phyloP scores from a whole-genome alignment of 2,888 invertebrate species.

The Dendrolimus pini region DNA sequence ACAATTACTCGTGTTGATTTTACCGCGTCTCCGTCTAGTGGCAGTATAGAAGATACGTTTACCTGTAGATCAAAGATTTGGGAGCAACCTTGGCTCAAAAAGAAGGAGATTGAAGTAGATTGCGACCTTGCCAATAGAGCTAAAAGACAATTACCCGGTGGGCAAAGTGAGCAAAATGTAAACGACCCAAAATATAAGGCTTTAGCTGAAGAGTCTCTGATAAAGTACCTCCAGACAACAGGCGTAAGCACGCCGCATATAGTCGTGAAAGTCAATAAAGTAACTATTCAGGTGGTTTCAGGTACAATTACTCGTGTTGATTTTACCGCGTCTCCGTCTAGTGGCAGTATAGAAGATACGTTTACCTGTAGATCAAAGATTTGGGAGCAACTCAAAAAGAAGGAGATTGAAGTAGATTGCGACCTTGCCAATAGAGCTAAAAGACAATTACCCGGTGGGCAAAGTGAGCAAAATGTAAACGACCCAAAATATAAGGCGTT shows the following conservation, averaged over 20 bases:
- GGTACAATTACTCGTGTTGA: background rate
- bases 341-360: background rate
- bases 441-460: background rate
- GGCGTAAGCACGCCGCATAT: conserved; percentile 2
- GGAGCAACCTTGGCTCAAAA: background rate
- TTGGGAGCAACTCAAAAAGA: background rate
- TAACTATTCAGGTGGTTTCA: background rate
- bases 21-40: background rate
- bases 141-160: conserved; percentile 12
- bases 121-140: background rate
- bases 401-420: background rate
- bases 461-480: conserved; percentile 15
- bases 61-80: background rate
- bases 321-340: background rate
- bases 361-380: background rate
- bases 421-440: background rate
- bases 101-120: background rate
- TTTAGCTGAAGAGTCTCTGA: conserved; percentile 22
- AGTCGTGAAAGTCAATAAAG: background rate
- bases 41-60: background rate
- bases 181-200: conserved; percentile 15
- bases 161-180: conserved; percentile 12
- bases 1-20: background rate
- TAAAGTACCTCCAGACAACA: conserved; percentile 13
- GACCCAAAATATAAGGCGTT: conserved; percentile 19